Base-by-base conservation (phyloP, 2,113 vertebrate genomes). In the Strigops habroptila region DNA sequence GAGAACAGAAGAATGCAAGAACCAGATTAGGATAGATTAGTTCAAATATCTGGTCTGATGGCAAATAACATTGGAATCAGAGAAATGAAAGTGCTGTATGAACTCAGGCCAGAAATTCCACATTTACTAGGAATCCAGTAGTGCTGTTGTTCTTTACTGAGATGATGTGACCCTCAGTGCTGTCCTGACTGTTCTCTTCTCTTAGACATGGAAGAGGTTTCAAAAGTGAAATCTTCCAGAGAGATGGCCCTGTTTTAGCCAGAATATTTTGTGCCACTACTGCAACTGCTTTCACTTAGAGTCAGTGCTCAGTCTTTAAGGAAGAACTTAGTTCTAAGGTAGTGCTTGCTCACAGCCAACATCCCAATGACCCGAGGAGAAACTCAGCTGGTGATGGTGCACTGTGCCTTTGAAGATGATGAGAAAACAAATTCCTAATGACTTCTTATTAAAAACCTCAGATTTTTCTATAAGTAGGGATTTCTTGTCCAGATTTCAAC, bases 21-120 rank as follows among this genome's bases (percentile, higher is more conserved):
- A 84, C 62, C 71, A 88, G 73, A 95, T 96, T 93, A 91, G 73
- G 90, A 95, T 33, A 88, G 91, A 95, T 93, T 93, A 93, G 85
- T 81, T 94, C 57, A 91, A 90, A 63, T 93, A 88, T 92, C 90
- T 95, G 48, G 14, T 86, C 65, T 93, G 91, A 92, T 83, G 62
- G 87, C 88, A 95, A 93, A 95, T 88, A 91, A 69, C 39, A 41
- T 2, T 35, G 53, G 75, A 60, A 95, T 92, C 92, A 91, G 75
- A 88, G 79, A 91, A 86, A 86, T 48, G 64, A 94, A 88, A 96
- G 76, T 33, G 62, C 37, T 82, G 5, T 19, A 53, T 92, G 86
- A 75, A 73, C 57, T 89, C 62, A 17, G 14, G 73, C 79, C 83
- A 96, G 69, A 88, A 96, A 92, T 84, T 94, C 86, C 77, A 68